Percentiles rank a stretch among this genome's conserved stretches.
Conservation (phyloP, 1,140 invertebrate genomes). For the Papilio dardanus region DNA sequence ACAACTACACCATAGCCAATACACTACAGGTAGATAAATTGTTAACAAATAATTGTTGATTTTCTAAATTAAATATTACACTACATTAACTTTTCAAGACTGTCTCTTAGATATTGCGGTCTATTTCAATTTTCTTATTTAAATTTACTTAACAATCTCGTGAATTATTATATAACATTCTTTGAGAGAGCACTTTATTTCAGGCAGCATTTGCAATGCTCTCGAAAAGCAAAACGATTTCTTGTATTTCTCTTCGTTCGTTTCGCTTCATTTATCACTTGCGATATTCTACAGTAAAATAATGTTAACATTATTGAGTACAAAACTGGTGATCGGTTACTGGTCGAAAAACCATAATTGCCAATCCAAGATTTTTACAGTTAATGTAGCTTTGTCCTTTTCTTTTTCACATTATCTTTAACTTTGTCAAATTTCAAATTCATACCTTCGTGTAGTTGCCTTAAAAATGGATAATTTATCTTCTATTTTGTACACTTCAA, state of each 20-base stretch:
- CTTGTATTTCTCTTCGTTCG: slow-evolving; percentile 10
- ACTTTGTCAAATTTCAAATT: no score
- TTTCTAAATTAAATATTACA: neutral
- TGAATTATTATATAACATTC: slow-evolving; percentile 12
- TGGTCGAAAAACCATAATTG: no score
- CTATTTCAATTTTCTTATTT: slow-evolving; percentile 13
- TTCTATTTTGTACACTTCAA: no score
- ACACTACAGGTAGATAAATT: no score
- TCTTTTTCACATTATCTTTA: no score
- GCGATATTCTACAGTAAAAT: neutral
- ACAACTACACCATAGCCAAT: no score
- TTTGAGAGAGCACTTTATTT: slow-evolving; percentile 21
- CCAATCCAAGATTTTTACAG: no score
- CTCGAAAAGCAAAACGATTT: slow-evolving; percentile 8
- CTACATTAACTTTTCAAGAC: neutral
- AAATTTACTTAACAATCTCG: slow-evolving; percentile 22
- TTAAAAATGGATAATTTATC: no score
- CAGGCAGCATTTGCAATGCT: slow-evolving; percentile 10
- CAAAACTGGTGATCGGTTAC: no score
- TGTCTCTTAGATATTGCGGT: neutral
- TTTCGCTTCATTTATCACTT: slow-evolving; percentile 7
- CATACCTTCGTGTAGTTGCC: no score
- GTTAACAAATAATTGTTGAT: neutral
- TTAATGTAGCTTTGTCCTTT: no score
- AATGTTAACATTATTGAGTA: neutral